Evolutionary conservation across 2,113 vertebrate species (phyloP), one percentile per base, ranked within the genome.

Genomic region (Lagopus leucura): DNA sequence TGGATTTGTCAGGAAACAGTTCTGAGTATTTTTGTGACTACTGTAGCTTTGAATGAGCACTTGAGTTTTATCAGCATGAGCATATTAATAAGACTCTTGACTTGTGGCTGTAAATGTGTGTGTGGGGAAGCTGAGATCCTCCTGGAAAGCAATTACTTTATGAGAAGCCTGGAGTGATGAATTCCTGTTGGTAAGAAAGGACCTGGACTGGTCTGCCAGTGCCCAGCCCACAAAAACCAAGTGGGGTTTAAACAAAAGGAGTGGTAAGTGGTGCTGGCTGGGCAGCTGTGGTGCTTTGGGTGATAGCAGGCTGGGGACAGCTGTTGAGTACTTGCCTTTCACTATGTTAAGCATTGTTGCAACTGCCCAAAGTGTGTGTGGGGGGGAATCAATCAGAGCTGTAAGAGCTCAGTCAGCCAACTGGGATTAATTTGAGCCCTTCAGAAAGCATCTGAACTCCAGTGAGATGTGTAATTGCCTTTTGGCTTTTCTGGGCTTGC

Each of bases 391-490:
- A 71, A 7, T 67, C 42, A 52, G n/a, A 91, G 47, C 69, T 81
- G 69, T 38, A 77, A 80, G 90, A 94, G 73, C 77, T 32, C 38
- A 38, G 82, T 43, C 42, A 30, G 71, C 73, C 81, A 61, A 55
- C 77, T 69, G 32, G 79, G 67, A 71, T 77, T 70, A 77, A 40
- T 0, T 8, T 67, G 79, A 90, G 57, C 61, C 60, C 47, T 86
- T 94, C 60, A 86, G 76, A 84, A 77, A 86, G 76, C 42, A 50
- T 91, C 92, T 83, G 81, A 61, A 72, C 76, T 78, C 76, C 80
- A 75, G 8, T 5, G 63, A 81, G 86, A 94, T 95, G 80, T 8
- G 0, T 90, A 83, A 90, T 92, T 5, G 0, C n/a, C 3, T 11
- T 47, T 88, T 90, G 88, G 73, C 73, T 93, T 93, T 93, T 66